phyloP scores from a whole-genome alignment of 1,140 invertebrate genomes.

The Heterodera carotae region DNA sequence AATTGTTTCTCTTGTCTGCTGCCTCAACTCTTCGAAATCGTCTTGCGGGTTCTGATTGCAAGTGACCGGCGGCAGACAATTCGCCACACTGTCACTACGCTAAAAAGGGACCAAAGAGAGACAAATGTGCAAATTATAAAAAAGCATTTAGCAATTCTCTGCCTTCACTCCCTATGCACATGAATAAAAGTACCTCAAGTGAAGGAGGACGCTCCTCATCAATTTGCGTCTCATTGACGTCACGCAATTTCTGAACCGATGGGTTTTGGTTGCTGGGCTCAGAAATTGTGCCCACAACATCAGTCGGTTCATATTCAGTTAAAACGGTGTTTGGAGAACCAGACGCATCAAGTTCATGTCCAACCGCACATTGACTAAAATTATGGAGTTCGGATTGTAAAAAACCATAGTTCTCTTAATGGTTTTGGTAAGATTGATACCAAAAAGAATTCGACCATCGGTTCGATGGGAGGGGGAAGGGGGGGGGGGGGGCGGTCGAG shows the following conservation, averaged over 20 bases:
- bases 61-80: neutral
- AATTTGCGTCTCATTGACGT: neutral
- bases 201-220: neutral
- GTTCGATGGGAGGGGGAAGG: too few relatives aligned
- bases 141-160: neutral
- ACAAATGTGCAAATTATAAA: neutral
- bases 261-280: neutral
- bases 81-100: constrained; percentile 7
- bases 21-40: neutral
- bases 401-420: too few relatives aligned
- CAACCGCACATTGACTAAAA: too few relatives aligned
- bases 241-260: neutral
- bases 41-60: neutral
- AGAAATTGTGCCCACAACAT: too few relatives aligned
- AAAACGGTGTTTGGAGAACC: too few relatives aligned
- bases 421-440: too few relatives aligned
- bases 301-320: too few relatives aligned
- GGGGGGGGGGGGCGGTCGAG: too few relatives aligned
- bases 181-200: neutral
- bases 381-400: too few relatives aligned
- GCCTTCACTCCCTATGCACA: neutral
- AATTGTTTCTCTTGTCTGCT: neutral
- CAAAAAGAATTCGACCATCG: too few relatives aligned
- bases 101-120: neutral
- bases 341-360: too few relatives aligned